Percentiles rank a stretch among this genome's conserved stretches.
Conservation (phyloP, 2,797 vertebrate genomes). For the Pantherophis alleghaniensis region DNA sequence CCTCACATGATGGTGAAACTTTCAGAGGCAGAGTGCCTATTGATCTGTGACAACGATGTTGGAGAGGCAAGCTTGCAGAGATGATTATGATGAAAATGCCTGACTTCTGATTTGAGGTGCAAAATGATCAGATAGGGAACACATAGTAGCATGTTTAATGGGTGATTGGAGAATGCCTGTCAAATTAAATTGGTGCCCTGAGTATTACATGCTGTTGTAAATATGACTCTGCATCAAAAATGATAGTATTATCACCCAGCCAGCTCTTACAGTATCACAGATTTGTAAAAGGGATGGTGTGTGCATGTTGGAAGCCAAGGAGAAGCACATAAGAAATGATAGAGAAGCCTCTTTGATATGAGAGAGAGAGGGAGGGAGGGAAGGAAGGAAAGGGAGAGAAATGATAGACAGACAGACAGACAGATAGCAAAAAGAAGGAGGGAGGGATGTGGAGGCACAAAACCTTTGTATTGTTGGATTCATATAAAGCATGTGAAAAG, state of each 20-base stretch:
- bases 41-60: not conserved
- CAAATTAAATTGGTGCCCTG: conserved; percentile 17
- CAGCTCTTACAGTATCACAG: not conserved
- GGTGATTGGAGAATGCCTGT: conserved; percentile 8
- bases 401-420: not conserved
- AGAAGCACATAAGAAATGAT: not conserved
- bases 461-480: not conserved
- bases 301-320: not conserved
- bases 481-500: not conserved
- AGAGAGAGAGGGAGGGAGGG: too few relatives aligned
- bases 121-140: conserved; percentile 21
- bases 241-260: conserved; percentile 16
- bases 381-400: too few relatives aligned
- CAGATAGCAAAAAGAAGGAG: not conserved
- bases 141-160: conserved; percentile 19
- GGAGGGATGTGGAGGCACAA: not conserved
- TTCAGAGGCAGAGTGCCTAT: not conserved
- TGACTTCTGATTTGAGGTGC: not conserved
- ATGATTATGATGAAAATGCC: conserved; percentile 1
- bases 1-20: not conserved
- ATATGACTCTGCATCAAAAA: conserved; percentile 15
- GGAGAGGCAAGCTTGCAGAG: not conserved
- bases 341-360: not conserved
- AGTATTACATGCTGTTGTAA: conserved; percentile 21
- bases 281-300: not conserved